A percentile compares a stretch with the other conserved stretches of the same genome.
phyloP scores from a whole-genome alignment of 1,140 invertebrate genomes.

The Glomeris maerens region DNA sequence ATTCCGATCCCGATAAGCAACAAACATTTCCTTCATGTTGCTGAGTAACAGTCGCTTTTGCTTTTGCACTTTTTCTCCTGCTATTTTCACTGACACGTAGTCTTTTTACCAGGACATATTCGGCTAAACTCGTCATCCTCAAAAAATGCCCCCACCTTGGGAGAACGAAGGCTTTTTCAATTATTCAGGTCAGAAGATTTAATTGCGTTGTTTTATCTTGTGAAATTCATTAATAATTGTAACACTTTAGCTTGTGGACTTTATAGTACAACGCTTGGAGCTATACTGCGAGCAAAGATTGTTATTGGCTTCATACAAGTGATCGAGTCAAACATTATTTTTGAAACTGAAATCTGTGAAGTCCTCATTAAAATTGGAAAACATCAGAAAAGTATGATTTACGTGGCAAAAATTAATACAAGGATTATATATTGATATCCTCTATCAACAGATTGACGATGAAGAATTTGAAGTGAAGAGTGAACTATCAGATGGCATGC shows the following conservation, averaged over 20 bases:
- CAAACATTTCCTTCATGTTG: conserved; percentile 7
- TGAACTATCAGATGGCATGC: neutral
- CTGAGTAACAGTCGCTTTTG: too few species aligned
- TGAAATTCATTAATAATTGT: neutral
- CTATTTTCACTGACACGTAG: neutral
- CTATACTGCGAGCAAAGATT: neutral
- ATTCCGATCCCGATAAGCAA: neutral
- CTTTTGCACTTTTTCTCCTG: too few species aligned
- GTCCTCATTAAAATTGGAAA: neutral
- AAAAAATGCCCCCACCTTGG: neutral
- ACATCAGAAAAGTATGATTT: neutral
- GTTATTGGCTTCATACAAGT: neutral
- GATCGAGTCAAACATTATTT: neutral
- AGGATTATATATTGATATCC: neutral
- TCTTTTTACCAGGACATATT: conserved; percentile 3
- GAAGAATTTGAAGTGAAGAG: neutral
- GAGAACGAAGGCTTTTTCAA: neutral
- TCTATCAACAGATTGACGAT: neutral
- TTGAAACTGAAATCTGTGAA: too few species aligned
- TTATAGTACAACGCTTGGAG: neutral
- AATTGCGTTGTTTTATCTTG: neutral
- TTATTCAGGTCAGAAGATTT: neutral
- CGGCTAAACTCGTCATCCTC: neutral
- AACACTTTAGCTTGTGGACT: too few species aligned
- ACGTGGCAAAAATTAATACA: neutral